phyloP scores from a whole-genome alignment of 1,140 invertebrate genomes.

The Pseudomyrmex concolor region DNA sequence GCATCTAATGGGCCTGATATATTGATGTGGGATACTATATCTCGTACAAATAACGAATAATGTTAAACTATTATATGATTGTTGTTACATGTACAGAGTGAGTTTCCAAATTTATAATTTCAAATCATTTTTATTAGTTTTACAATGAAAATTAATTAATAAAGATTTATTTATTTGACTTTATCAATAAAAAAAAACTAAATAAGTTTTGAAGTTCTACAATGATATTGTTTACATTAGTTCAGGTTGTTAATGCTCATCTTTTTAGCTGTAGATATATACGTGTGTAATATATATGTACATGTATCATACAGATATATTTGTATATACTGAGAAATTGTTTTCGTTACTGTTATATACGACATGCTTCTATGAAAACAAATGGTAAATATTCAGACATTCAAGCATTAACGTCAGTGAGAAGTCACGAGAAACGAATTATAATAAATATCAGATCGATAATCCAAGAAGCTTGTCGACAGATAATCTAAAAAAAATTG shows the following conservation, averaged over 20 bases:
- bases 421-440: not conserved
- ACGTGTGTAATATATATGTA: not conserved
- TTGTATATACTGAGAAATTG: not conserved
- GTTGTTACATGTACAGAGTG: not conserved
- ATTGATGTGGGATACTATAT: conserved; percentile 86
- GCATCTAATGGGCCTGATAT: conserved; percentile 88
- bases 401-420: not conserved
- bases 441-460: no score
- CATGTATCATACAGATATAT: not conserved
- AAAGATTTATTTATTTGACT: not conserved
- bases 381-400: not conserved
- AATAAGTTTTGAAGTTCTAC: not conserved
- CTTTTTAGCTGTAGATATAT: not conserved
- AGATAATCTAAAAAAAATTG: not conserved
- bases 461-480: not conserved
- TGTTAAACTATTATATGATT: not conserved
- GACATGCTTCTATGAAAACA: conserved; percentile 1
- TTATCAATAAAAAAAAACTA: not conserved
- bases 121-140: not conserved
- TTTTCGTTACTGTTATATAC: not conserved
- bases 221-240: no score
- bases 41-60: conserved; percentile 14
- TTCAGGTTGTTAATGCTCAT: no score
- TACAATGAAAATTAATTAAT: not conserved
- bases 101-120: conserved; percentile 3